phyloP scores from a whole-genome alignment of 2,113 vertebrate species.

The Alexandromys fortis region DNA sequence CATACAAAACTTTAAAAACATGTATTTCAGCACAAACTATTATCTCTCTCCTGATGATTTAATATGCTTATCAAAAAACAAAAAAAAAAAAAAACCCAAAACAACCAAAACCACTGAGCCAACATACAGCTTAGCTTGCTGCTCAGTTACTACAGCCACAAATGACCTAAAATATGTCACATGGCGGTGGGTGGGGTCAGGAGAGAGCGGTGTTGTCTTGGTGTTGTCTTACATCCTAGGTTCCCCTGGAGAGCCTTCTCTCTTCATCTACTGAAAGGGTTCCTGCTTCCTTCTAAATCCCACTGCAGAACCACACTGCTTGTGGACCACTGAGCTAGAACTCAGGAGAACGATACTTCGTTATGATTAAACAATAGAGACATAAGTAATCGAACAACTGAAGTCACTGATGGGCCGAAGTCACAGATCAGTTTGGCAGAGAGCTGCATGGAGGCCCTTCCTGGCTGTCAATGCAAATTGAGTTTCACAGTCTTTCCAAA shows the following conservation, averaged over 20 bases:
- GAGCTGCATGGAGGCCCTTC: not conserved
- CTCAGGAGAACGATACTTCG: not conserved
- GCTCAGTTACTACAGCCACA: not conserved
- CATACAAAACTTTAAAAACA: not conserved
- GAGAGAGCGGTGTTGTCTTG: not conserved
- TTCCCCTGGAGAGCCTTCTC: not conserved
- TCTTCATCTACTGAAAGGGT: not conserved
- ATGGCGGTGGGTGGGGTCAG: not conserved
- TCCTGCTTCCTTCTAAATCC: constrained; percentile 27
- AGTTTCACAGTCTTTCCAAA: constrained; percentile 39
- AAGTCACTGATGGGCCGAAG: constrained; percentile 26
- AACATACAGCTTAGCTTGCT: not conserved
- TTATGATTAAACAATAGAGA: not conserved
- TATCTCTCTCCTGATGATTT: constrained; percentile 11
- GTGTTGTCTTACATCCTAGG: not conserved
- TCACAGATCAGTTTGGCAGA: constrained; percentile 30
- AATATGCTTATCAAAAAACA: constrained; percentile 32
- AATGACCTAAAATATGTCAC: not conserved
- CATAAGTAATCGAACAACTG: not conserved
- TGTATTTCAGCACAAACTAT: constrained; percentile 18
- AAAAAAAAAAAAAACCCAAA: not conserved
- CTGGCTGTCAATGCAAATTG: constrained; percentile 27
- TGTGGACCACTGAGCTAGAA: not conserved
- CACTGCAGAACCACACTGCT: not conserved
- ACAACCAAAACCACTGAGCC: not conserved